Conservation (phyloP, 2,113 vertebrate species). For the Pogona vitticeps region DNA sequence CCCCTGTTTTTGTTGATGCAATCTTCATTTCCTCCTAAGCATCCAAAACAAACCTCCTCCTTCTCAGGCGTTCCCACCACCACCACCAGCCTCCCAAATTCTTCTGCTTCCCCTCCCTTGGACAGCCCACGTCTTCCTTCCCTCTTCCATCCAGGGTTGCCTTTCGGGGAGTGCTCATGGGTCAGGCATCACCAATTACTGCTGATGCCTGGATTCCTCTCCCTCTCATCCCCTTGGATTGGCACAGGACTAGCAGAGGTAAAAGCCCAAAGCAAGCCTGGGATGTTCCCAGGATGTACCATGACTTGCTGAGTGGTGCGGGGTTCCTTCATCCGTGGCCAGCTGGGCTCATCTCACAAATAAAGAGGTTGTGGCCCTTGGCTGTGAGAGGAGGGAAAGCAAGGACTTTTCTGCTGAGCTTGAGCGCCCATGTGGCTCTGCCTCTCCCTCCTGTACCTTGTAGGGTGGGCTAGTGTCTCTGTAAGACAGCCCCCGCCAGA, state of each 20-base stretch:
- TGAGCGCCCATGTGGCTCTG: not conserved
- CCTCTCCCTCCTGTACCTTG: not conserved
- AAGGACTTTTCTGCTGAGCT: not conserved
- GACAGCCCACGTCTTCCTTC: not conserved
- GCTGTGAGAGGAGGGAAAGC: not conserved
- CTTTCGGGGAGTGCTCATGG: not conserved
- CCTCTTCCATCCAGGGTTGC: not conserved
- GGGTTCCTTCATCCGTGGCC: too few species aligned
- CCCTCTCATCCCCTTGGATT: not conserved
- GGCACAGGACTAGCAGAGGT: too few species aligned
- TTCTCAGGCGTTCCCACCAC: not conserved
- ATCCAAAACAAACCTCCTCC: too few species aligned
- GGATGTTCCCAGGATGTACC: too few species aligned
- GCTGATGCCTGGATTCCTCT: too few species aligned
- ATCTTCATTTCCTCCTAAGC: not conserved
- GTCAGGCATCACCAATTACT: too few species aligned
- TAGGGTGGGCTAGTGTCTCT: not conserved
- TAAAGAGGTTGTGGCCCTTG: not conserved
- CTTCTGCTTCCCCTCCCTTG: too few species aligned
- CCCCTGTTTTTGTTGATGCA: not conserved
- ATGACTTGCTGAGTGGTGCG: too few species aligned
- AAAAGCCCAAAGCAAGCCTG: too few species aligned
- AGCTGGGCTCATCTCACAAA: too few species aligned
- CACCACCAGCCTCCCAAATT: not conserved
- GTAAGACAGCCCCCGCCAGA: not conserved